These are phyloP conservation scores for Ligdia adustata DNA, from an alignment of 2,888 invertebrate genomes.

Conservation along the genomic window DNA sequence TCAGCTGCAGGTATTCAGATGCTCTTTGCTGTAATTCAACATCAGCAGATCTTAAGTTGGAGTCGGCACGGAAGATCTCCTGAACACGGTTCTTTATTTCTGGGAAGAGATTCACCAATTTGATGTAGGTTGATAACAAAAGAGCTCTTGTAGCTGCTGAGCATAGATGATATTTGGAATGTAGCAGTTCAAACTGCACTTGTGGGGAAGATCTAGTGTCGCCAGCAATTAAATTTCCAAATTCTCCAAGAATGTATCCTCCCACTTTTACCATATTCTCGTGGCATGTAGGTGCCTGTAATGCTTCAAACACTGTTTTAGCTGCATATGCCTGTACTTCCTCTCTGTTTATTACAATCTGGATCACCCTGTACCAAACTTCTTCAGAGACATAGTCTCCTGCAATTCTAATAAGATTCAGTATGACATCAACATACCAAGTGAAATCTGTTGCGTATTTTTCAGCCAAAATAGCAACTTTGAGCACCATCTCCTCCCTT, in stretches of 20 bases:
- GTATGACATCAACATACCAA: slow-evolving; percentile 99
- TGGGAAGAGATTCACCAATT: slow-evolving; percentile 99
- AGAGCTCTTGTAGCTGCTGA: slow-evolving; percentile 98
- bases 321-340: slow-evolving; percentile 99
- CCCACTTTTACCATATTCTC: slow-evolving; percentile 99
- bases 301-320: slow-evolving; percentile 99
- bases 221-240: slow-evolving; percentile 99
- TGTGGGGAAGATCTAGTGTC: slow-evolving; percentile 98
- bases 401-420: slow-evolving; percentile 99
- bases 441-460: slow-evolving; percentile 99
- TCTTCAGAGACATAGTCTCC: slow-evolving; percentile 99
- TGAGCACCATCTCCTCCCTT: slow-evolving; percentile 99
- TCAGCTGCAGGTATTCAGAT: slow-evolving; percentile 98
- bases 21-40: slow-evolving; percentile 99
- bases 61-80: slow-evolving; percentile 96
- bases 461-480: slow-evolving; percentile 99
- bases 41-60: slow-evolving; percentile 98
- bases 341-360: slow-evolving; percentile 99
- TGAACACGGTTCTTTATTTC: slow-evolving; percentile 98
- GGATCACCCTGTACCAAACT: slow-evolving; percentile 99
- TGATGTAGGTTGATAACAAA: slow-evolving; percentile 98
- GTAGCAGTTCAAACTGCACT: slow-evolving; percentile 98
- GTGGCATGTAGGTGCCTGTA: slow-evolving; percentile 99
- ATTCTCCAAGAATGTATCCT: slow-evolving; percentile 99
- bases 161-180: slow-evolving; percentile 99